Evolutionary conservation across 2,888 invertebrate species (phyloP), one percentile per base, ranked within the genome.

Genomic region (Calephelis perditalis): DNA sequence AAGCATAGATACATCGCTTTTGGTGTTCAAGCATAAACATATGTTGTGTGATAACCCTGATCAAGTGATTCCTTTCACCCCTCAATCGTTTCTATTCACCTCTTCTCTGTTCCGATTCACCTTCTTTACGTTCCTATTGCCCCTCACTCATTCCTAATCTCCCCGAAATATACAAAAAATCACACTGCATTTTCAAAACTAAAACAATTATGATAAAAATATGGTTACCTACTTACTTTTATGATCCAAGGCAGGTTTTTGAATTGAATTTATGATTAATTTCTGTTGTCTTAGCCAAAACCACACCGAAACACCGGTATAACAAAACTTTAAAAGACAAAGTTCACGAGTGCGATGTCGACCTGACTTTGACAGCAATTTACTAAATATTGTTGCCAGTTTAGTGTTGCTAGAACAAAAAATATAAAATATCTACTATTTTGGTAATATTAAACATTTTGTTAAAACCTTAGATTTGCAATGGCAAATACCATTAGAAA

Each of bases 11-110:
- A 44, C 44, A 44, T 44, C 44, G 44, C 44, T 44, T 44, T 44
- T 44, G 44, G 44, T 44, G 44, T 44, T 44, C 44, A 44, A 44
- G 44, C 44, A 44, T 44, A 44, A 44, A 44, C 44, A 44, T 44
- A 44, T 44, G 44, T 44, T 44, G 44, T 44, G 44, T 44, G 44
- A 44, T 44, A 44, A 44, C 44, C 44, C 44, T 44, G 44, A 44
- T 44, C 44, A 44, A 44, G 44, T 44, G 44, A 44, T 44, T 44
- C 44, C 44, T 44, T 44, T 44, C 44, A 44, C 44, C 44, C 44
- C 44, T 44, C 44, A 44, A 44, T 44, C 44, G 44, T 44, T 44
- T 44, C 44, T 44, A 44, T 44, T 44, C 44, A 44, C 44, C 44
- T 44, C 44, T 44, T 44, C 44, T 44, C 44, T 44, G 10, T 44